Percentiles rank a stretch among this genome's conserved stretches.
Evolutionary conservation across 2,113 vertebrate species (phyloP).

Genomic region (Piprites chloris): DNA sequence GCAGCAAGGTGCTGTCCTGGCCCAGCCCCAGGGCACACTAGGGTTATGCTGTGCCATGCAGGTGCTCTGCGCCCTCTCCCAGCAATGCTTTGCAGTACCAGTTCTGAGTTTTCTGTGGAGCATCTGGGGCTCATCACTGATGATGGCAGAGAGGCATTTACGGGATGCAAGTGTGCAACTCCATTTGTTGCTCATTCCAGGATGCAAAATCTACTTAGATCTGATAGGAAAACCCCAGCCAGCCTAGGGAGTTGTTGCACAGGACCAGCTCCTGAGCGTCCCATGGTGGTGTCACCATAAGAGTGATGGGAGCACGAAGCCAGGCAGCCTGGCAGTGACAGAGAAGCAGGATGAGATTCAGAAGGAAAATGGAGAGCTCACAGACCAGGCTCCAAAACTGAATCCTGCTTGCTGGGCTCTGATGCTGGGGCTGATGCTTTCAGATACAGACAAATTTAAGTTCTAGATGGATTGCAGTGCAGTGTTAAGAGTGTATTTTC

Average conservation of each 20-base stretch:
- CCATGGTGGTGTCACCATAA: fast-evolving
- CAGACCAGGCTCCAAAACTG: fast-evolving
- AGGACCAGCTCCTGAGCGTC: neutral
- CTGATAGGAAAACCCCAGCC: neutral
- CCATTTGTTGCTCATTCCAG: neutral
- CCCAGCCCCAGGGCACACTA: fast-evolving
- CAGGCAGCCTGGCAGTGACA: neutral
- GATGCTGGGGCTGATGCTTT: neutral
- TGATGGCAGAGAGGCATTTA: neutral
- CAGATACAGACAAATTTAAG: neutral
- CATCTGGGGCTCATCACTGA: neutral
- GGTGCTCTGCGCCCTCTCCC: neutral
- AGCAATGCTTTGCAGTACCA: neutral
- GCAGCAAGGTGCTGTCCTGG: neutral
- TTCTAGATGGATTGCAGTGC: neutral
- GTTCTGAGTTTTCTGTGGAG: neutral
- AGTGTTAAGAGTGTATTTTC: neutral
- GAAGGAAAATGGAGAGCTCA: neutral
- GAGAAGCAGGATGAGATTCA: neutral
- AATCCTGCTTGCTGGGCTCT: neutral
- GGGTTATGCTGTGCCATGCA: neutral
- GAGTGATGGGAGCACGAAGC: fast-evolving
- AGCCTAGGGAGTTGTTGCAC: neutral
- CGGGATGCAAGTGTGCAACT: fast-evolving
- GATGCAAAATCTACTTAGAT: neutral